Evolutionary conservation across 2,113 vertebrate species (phyloP).

Genomic region (Sinocyclocheilus rhinocerous): DNA sequence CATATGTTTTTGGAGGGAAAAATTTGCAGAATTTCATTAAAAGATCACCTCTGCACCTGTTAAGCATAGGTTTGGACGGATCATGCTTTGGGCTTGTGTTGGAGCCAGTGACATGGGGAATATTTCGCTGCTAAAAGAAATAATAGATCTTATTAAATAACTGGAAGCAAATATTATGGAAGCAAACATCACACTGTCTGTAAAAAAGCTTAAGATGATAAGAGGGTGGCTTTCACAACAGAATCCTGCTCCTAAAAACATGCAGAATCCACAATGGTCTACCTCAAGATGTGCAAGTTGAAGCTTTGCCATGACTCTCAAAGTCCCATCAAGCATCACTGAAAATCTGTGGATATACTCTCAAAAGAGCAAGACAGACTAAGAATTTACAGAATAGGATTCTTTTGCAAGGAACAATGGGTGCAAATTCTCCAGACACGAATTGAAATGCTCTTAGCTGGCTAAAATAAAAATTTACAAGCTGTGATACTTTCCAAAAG

Average conservation of each 20-base stretch:
- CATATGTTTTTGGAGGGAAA: not conserved
- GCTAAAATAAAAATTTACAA: not conserved
- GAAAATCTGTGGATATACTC: slow-evolving; percentile 1
- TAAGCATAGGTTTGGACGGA: not conserved
- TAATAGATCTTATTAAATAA: not conserved
- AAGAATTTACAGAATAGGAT: not conserved
- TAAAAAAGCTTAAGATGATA: not conserved
- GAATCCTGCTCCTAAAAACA: slow-evolving; percentile 12
- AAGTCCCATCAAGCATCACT: not conserved
- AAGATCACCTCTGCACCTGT: not conserved
- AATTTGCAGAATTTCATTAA: not conserved
- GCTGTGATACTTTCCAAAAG: slow-evolving; percentile 18
- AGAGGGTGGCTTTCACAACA: slow-evolving; percentile 17
- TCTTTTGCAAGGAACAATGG: not conserved
- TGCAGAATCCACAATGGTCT: not conserved
- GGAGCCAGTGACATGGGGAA: not conserved
- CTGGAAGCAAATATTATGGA: not conserved
- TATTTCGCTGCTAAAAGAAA: not conserved
- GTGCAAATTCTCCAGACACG: not conserved
- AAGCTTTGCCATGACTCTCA: not conserved
- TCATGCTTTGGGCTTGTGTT: not conserved
- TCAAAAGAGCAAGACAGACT: not conserved
- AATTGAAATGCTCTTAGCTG: not conserved
- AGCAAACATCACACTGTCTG: not conserved
- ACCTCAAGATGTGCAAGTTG: not conserved